Evolutionary conservation across 2,797 vertebrate species (phyloP).

Genomic region (Myripristis murdjan): DNA sequence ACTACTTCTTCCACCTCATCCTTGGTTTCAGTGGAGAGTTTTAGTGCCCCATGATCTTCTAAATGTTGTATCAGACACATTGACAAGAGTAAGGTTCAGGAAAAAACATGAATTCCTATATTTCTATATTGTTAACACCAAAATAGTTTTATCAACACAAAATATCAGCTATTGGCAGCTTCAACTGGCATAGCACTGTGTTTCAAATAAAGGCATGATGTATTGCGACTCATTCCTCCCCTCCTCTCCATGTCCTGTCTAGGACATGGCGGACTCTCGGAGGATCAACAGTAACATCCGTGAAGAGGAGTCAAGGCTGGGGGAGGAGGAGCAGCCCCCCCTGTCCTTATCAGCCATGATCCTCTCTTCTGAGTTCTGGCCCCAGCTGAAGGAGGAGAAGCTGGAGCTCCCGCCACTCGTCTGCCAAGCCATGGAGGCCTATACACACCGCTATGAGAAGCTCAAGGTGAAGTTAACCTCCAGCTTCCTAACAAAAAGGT

Average conservation of each 20-base stretch:
- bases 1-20: too few relatives aligned
- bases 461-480: conserved; percentile 84
- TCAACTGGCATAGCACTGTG: too few relatives aligned
- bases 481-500: background rate
- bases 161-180: too few relatives aligned
- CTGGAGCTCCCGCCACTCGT: conserved; percentile 92
- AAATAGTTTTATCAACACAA: too few relatives aligned
- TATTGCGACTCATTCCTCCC: background rate
- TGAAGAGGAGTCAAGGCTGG: conserved; percentile 92
- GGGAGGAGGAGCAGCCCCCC: conserved; percentile 88
- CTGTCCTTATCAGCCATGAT: conserved; percentile 93
- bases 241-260: background rate
- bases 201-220: too few relatives aligned
- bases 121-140: too few relatives aligned
- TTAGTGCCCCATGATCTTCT: too few relatives aligned
- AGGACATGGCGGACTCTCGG: conserved; percentile 98
- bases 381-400: conserved; percentile 96
- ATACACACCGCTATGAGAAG: conserved; percentile 96
- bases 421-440: conserved; percentile 92
- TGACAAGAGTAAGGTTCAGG: too few relatives aligned
- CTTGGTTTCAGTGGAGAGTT: too few relatives aligned
- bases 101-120: too few relatives aligned
- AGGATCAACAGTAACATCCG: conserved; percentile 96
- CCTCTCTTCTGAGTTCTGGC: conserved; percentile 98
- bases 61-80: too few relatives aligned